Conservation (phyloP, 1,140 invertebrate species). For the Scaptodrosophila lebanonensis region DNA sequence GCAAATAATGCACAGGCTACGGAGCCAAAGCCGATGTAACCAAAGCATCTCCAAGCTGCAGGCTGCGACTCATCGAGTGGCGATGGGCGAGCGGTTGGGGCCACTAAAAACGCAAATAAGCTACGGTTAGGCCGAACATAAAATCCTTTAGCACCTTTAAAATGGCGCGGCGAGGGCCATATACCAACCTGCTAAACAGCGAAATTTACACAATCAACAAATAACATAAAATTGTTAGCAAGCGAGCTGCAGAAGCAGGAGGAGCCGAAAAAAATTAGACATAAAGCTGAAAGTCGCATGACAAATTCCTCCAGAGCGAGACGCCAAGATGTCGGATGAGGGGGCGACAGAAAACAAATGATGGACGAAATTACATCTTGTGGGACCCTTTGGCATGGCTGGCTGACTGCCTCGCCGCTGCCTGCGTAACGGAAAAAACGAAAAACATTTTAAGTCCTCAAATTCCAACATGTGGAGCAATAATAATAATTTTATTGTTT, state of each 20-base stretch:
- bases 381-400: no score
- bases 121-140: slow-evolving; percentile 65
- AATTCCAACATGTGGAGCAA: slow-evolving; percentile 74
- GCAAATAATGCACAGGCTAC: neutral
- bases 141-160: slow-evolving; percentile 74
- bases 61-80: neutral
- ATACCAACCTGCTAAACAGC: slow-evolving; percentile 48
- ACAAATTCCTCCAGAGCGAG: slow-evolving; percentile 55
- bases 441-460: slow-evolving; percentile 71
- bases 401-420: no score
- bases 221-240: slow-evolving; percentile 67
- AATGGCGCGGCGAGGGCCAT: slow-evolving; percentile 23
- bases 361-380: slow-evolving; percentile 40
- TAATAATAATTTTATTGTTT: slow-evolving; percentile 76
- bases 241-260: slow-evolving; percentile 32
- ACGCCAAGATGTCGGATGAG: slow-evolving; percentile 14
- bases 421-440: neutral
- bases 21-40: neutral
- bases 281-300: slow-evolving; percentile 59
- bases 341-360: slow-evolving; percentile 44
- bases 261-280: neutral
- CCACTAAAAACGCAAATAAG: slow-evolving; percentile 70
- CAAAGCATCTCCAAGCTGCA: neutral
- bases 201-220: slow-evolving; percentile 73
- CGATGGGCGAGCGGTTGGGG: slow-evolving; percentile 23